Evolutionary conservation across 2,888 invertebrate genomes (phyloP), one percentile per base, ranked within the genome.

Genomic region (Hydraecia micacea): DNA sequence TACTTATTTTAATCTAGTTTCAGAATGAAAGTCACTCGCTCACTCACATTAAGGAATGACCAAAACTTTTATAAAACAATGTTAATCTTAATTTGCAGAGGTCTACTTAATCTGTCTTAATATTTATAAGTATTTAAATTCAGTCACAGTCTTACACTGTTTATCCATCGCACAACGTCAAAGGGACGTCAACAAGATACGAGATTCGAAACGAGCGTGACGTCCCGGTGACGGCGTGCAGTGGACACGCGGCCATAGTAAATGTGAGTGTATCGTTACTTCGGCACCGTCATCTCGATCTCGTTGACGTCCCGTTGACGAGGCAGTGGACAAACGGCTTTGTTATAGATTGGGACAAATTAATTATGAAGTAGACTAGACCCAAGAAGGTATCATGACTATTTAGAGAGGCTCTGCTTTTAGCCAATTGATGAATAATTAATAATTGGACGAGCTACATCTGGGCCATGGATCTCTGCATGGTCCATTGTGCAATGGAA

Each of bases 371-470:
- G 58, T 58, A 75, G 28, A 46, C 76, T 63, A 68, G 60, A 78
- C 25, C 25, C 55, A 63, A 80, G 75, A 77, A 73, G n/a, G 80
- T 77, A 69, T 82, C 74, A 49, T 52, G 55, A 32, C 68, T 77
- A 74, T 83, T 79, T 74, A 60, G 62, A 60, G 67, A 58, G 25
- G 55, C 11, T 25, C 55, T 55, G 58, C 52, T 75, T 55, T 76
- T 49, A 75, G 28, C 9, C 42, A 52, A n/a, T 49, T 60, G 49
- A 52, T 79, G 66, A 79, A 80, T 80, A 60, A 75, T 4, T 75
- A 49, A 80, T 80, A 28, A 18, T 49, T 42, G 13, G 25, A 66
- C 28, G 28, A 42, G 5, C 32, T 4, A 75, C 39, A 52, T 25
- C n/a, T 28, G 28, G 15, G 6, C 9, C 28, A 62, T 62, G 18